Conservation (phyloP, 2,113 vertebrate species). For the Upupa epops region DNA sequence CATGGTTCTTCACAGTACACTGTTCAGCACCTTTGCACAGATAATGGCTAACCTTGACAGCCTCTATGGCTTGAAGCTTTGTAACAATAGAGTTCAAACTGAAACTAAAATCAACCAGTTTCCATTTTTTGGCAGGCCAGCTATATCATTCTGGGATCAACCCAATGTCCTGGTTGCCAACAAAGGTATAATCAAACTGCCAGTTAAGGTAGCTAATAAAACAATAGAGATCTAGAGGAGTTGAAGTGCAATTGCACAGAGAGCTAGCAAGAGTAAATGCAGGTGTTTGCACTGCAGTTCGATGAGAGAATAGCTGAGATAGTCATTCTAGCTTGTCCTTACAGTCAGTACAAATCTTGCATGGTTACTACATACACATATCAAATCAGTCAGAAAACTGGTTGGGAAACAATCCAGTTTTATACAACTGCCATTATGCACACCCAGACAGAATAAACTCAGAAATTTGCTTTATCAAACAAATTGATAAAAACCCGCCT, state of each 20-base stretch:
- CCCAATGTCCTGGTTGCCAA: background rate
- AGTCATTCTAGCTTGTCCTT: background rate
- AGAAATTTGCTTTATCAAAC: background rate
- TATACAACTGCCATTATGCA: too few relatives aligned
- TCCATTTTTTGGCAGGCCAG: background rate
- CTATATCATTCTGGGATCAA: background rate
- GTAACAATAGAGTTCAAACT: background rate
- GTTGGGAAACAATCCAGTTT: background rate
- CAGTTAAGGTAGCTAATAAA: background rate
- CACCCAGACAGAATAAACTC: background rate
- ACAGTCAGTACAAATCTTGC: background rate
- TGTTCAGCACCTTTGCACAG: background rate
- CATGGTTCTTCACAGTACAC: background rate
- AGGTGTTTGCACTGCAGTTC: background rate
- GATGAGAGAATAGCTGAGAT: background rate
- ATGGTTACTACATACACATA: background rate
- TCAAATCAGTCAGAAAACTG: background rate
- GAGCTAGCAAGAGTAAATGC: background rate
- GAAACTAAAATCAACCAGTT: background rate
- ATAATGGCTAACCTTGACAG: background rate
- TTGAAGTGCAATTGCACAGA: background rate
- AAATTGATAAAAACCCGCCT: rapidly evolving
- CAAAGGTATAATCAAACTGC: background rate
- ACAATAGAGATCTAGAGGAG: background rate
- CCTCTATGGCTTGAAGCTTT: background rate